These are phyloP conservation scores for Phyllotis vaccarum DNA, from an alignment of 2,797 vertebrate species.

Conservation along the genomic window DNA sequence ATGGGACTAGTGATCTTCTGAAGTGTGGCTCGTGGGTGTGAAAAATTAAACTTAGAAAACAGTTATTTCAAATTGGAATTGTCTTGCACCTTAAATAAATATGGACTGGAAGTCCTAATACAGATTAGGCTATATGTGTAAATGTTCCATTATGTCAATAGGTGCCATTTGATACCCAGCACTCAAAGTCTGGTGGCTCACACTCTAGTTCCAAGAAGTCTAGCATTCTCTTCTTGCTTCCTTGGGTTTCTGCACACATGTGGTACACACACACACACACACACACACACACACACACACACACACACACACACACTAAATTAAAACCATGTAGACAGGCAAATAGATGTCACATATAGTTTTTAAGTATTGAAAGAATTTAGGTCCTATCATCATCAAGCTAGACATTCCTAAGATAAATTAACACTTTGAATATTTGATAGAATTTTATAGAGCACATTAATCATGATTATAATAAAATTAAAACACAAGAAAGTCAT, in stretches of 20 bases:
- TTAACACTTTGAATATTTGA: background rate
- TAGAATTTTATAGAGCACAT: constrained; percentile 27
- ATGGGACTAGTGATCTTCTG: too few species aligned
- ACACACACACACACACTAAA: background rate
- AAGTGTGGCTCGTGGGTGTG: background rate
- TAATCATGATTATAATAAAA: background rate
- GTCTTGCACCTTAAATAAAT: background rate
- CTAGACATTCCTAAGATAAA: background rate
- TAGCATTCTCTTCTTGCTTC: background rate
- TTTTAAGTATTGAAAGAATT: constrained; percentile 40
- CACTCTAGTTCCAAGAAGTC: background rate
- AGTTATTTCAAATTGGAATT: background rate
- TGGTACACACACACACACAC: background rate
- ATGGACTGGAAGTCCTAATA: background rate
- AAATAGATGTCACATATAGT: background rate
- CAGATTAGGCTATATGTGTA: background rate
- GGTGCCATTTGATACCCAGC: background rate
- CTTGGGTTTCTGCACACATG: background rate
- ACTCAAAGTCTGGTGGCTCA: background rate
- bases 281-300: background rate
- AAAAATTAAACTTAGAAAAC: background rate
- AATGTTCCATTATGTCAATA: background rate
- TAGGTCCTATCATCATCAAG: background rate
- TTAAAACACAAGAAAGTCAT: background rate
- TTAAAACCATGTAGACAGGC: background rate